A percentile compares a stretch with the other conserved stretches of the same genome.
These are phyloP conservation scores for Tetrapedia diversipes DNA, from an alignment of 2,888 invertebrate genomes.

Conservation along the genomic window DNA sequence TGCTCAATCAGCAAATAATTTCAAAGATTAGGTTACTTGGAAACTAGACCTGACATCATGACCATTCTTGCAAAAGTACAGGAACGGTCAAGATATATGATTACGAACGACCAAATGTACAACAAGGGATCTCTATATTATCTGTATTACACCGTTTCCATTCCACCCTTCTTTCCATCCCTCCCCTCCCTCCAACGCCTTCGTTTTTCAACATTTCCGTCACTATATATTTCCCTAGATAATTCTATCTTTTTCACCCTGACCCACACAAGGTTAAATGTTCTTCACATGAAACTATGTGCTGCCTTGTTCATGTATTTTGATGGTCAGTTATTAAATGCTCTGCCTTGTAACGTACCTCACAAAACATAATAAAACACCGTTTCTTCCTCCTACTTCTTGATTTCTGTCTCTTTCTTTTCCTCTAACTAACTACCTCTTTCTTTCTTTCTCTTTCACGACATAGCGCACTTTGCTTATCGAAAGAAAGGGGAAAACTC, in stretches of 20 bases:
- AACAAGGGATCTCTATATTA: slow-evolving; percentile 50
- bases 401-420: slow-evolving; percentile 25
- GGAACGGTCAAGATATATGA: slow-evolving; percentile 56
- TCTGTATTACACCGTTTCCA: slow-evolving; percentile 48
- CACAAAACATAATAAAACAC: slow-evolving; percentile 58
- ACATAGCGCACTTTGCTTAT: slow-evolving; percentile 65
- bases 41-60: slow-evolving; percentile 61
- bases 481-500: slow-evolving; percentile 82
- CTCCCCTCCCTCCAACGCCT: slow-evolving; percentile 2
- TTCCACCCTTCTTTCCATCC: slow-evolving; percentile 36
- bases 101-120: slow-evolving; percentile 59
- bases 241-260: slow-evolving; percentile 44
- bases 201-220: slow-evolving; percentile 32
- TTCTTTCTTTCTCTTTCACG: slow-evolving; percentile 58
- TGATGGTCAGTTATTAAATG: slow-evolving; percentile 49
- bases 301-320: slow-evolving; percentile 51
- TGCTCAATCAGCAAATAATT: slow-evolving; percentile 24
- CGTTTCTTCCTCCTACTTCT: slow-evolving; percentile 41
- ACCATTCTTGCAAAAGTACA: slow-evolving; percentile 52
- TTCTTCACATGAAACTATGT: slow-evolving; percentile 44
- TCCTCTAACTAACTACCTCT: slow-evolving; percentile 32
- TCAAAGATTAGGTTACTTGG: slow-evolving; percentile 49
- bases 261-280: slow-evolving; percentile 52
- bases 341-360: slow-evolving; percentile 57
- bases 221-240: slow-evolving; percentile 52